A percentile compares a stretch with the other conserved stretches of the same genome.
These are phyloP conservation scores for Drosophila phalerata DNA, from an alignment of 2,888 invertebrate species.

Conservation along the genomic window DNA sequence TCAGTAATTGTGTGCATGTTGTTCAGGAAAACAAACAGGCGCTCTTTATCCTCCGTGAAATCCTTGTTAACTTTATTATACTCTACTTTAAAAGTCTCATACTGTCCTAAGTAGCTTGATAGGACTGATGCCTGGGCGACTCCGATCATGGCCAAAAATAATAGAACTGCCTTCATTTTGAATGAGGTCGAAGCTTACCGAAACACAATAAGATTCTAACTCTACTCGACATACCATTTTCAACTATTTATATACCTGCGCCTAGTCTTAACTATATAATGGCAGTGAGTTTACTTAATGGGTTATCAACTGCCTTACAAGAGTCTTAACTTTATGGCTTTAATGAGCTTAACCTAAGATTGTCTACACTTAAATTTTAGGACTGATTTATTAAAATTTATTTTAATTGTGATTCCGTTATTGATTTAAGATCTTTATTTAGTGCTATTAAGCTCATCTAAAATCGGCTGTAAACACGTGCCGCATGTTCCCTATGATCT, in stretches of 20 bases:
- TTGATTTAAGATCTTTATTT: too few species aligned
- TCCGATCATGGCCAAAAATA: slow-evolving; percentile 6
- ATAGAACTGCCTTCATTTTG: slow-evolving; percentile 11
- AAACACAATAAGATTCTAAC: background rate
- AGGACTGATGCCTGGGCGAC: slow-evolving; percentile 1
- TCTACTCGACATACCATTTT: background rate
- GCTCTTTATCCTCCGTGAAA: slow-evolving; percentile 91
- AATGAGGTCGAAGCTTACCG: background rate
- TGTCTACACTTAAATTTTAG: too few species aligned
- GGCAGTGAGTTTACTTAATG: too few species aligned
- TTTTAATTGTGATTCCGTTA: too few species aligned
- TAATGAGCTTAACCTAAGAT: too few species aligned
- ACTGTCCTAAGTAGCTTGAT: slow-evolving; percentile 15
- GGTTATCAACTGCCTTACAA: too few species aligned
- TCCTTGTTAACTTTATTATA: slow-evolving; percentile 89
- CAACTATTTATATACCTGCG: background rate
- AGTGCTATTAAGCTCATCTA: too few species aligned
- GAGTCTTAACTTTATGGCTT: too few species aligned
- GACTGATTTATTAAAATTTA: too few species aligned
- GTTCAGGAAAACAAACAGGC: slow-evolving; percentile 94
- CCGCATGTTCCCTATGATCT: too few species aligned
- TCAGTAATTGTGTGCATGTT: slow-evolving; percentile 93
- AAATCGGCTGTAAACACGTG: too few species aligned
- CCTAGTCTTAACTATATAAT: background rate
- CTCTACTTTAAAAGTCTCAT: slow-evolving; percentile 85